A percentile compares a stretch with the other conserved stretches of the same genome.
phyloP scores from a whole-genome alignment of 2,113 vertebrate species.

The Apeltes quadracus region DNA sequence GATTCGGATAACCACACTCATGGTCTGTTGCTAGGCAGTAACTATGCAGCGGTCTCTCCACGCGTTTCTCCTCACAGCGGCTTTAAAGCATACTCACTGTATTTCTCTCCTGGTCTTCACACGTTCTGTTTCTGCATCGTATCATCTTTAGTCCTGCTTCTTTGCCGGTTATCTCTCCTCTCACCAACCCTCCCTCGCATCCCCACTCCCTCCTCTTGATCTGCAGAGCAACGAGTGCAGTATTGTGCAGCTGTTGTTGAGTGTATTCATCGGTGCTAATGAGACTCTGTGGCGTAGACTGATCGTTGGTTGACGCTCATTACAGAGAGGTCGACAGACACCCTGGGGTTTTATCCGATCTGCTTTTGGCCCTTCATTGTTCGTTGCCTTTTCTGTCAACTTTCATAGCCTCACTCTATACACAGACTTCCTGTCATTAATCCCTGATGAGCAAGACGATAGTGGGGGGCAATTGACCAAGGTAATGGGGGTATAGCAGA shows the following conservation, averaged over 20 bases:
- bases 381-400: constrained; percentile 41
- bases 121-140: constrained; percentile 7
- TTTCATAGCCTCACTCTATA: constrained; percentile 18
- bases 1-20: constrained; percentile 60
- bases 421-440: constrained; percentile 45
- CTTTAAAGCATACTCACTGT: constrained; percentile 25
- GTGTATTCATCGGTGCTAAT: constrained; percentile 38
- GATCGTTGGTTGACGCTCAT: constrained; percentile 38
- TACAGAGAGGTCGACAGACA: constrained; percentile 41
- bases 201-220: constrained; percentile 1
- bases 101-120: not conserved
- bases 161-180: not conserved
- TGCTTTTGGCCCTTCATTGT: constrained; percentile 32
- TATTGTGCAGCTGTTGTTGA: constrained; percentile 59
- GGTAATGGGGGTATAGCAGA: constrained; percentile 26
- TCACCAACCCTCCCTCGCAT: constrained; percentile 3
- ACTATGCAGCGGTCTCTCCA: constrained; percentile 74
- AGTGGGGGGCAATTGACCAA: constrained; percentile 26
- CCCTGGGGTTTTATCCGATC: constrained; percentile 37
- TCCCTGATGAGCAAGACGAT: constrained; percentile 48
- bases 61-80: constrained; percentile 45
- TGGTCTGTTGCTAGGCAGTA: constrained; percentile 82
- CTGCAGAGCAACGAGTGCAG: constrained; percentile 61
- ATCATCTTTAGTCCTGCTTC: constrained; percentile 11
- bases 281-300: constrained; percentile 18